phyloP scores from a whole-genome alignment of 2,888 invertebrate genomes.

The Aleiodes testaceus region DNA sequence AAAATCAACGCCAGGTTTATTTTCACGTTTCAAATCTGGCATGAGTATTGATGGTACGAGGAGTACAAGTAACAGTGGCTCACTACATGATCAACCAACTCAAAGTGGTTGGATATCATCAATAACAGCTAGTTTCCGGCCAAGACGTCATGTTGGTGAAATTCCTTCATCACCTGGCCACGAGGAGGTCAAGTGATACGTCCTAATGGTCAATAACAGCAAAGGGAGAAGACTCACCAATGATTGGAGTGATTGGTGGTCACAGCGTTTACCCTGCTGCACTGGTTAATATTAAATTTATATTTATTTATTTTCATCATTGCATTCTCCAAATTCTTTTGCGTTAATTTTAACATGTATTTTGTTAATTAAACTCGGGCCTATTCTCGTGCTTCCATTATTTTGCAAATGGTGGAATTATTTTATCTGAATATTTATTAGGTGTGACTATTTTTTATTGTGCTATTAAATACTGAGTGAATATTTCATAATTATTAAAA shows the following conservation, averaged over 20 bases:
- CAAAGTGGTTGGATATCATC: conserved; percentile 70
- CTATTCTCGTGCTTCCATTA: too few species aligned
- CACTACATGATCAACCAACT: conserved; percentile 64
- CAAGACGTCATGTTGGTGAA: conserved; percentile 61
- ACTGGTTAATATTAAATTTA: conserved; percentile 54
- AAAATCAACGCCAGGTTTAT: conserved; percentile 65
- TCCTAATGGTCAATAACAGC: conserved; percentile 53
- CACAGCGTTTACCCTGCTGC: conserved; percentile 65
- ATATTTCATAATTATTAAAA: too few species aligned
- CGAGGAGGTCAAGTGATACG: conserved; percentile 69
- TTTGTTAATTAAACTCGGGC: too few species aligned
- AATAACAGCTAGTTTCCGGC: conserved; percentile 69
- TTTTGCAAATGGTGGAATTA: background rate
- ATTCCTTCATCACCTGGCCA: conserved; percentile 59
- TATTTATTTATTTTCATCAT: background rate
- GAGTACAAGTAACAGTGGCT: conserved; percentile 67
- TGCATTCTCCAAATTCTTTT: too few species aligned
- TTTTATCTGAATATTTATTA: conserved; percentile 7
- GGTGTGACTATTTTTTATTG: background rate
- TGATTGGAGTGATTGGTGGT: conserved; percentile 63
- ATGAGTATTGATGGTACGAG: conserved; percentile 69
- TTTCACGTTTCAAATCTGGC: conserved; percentile 68
- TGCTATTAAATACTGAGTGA: too few species aligned
- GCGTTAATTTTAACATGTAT: too few species aligned
- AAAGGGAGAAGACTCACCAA: conserved; percentile 58